Evolutionary conservation across 1,140 invertebrate species (phyloP).

Genomic region (Marisa cornuarietis): DNA sequence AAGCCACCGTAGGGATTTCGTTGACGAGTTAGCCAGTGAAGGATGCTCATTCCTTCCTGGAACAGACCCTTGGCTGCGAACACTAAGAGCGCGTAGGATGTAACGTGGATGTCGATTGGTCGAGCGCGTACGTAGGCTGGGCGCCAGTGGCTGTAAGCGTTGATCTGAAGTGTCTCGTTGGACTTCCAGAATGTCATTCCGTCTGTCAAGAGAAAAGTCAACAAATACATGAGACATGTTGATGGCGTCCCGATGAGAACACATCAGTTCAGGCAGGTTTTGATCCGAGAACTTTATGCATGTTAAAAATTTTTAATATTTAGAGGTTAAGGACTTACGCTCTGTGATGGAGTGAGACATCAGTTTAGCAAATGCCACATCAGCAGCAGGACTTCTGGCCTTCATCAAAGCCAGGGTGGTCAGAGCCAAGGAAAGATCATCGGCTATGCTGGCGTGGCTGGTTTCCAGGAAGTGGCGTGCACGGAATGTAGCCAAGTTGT

Average conservation of each 20-base stretch:
- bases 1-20: constrained; percentile 85
- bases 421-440: constrained; percentile 5
- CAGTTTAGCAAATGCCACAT: constrained; percentile 5
- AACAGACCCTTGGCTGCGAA: constrained; percentile 60
- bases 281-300: too few relatives aligned
- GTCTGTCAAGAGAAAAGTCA: constrained; percentile 55
- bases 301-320: too few relatives aligned
- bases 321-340: too few relatives aligned
- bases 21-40: constrained; percentile 85
- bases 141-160: constrained; percentile 34
- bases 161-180: constrained; percentile 25
- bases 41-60: constrained; percentile 75
- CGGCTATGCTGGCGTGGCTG: background rate
- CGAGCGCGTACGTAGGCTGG: constrained; percentile 62
- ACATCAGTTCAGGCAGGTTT: too few relatives aligned
- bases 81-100: constrained; percentile 83
- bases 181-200: constrained; percentile 77
- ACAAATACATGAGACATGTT: too few relatives aligned
- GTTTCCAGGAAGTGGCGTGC: constrained; percentile 8
- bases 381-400: constrained; percentile 9
- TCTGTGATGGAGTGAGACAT: background rate
- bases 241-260: too few relatives aligned
- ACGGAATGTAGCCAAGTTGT: background rate
- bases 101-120: constrained; percentile 84
- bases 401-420: background rate